Percentiles rank a stretch among this genome's conserved stretches.
Evolutionary conservation across 2,797 vertebrate species (phyloP).

Genomic region (Mormyrops attenuatus): DNA sequence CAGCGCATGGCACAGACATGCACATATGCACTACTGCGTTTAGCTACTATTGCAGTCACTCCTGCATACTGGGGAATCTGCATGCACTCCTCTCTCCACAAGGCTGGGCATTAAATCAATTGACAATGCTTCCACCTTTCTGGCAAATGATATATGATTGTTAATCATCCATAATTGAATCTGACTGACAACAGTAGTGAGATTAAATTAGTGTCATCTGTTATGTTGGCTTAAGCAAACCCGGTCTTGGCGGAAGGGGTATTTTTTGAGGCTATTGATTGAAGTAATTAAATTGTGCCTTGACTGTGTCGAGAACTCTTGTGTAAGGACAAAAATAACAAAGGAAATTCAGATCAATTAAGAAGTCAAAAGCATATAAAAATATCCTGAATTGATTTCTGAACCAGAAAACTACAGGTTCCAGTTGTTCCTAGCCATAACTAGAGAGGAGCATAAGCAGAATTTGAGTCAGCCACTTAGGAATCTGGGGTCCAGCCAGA

Average conservation of each 20-base stretch:
- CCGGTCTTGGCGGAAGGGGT: neutral
- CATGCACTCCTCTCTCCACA: neutral
- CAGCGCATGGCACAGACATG: neutral
- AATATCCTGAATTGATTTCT: neutral
- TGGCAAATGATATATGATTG: neutral
- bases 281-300: neutral
- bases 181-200: slow-evolving; percentile 13
- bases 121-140: slow-evolving; percentile 14
- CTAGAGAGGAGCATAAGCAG: neutral
- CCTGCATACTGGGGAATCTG: neutral
- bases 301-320: neutral
- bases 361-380: neutral
- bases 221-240: slow-evolving; percentile 22
- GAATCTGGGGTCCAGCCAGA: slow-evolving; percentile 40
- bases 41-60: neutral
- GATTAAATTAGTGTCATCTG: slow-evolving; percentile 18
- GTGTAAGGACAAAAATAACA: neutral
- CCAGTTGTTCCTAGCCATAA: neutral
- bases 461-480: slow-evolving; percentile 26
- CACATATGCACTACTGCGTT: neutral
- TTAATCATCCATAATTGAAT: slow-evolving; percentile 7
- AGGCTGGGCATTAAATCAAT: neutral
- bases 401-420: neutral
- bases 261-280: neutral
- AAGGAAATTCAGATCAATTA: neutral